These are phyloP conservation scores for Corythaeola cristata DNA, from an alignment of 2,113 vertebrate genomes.

Conservation along the genomic window DNA sequence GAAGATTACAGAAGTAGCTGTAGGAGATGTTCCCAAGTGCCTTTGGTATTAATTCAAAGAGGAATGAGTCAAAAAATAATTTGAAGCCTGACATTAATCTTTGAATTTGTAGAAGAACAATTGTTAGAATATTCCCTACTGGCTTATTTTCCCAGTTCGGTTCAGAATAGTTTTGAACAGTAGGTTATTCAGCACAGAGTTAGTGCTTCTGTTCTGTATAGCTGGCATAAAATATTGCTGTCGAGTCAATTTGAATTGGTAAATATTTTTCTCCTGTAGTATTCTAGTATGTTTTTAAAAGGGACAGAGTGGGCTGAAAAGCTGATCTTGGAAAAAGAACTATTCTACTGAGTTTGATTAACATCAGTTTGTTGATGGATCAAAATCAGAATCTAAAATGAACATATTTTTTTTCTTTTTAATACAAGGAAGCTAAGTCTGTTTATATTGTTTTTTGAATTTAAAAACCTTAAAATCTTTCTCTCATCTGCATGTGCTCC, in stretches of 20 bases:
- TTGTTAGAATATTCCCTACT: conserved; percentile 34
- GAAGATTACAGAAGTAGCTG: conserved; percentile 30
- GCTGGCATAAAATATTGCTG: conserved; percentile 14
- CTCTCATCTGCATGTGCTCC: background rate
- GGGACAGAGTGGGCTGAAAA: background rate
- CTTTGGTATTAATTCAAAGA: conserved; percentile 40
- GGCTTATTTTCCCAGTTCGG: conserved; percentile 19
- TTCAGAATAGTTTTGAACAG: background rate
- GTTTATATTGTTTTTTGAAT: background rate
- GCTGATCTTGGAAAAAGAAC: background rate
- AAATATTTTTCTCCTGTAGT: conserved; percentile 10
- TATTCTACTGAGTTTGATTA: background rate
- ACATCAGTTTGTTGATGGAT: background rate
- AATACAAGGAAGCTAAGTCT: background rate
- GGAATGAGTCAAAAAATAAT: conserved; percentile 42
- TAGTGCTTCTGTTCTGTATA: background rate
- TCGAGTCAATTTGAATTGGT: background rate
- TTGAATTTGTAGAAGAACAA: conserved; percentile 20
- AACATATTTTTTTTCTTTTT: background rate
- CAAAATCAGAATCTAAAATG: background rate
- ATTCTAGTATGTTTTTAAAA: background rate
- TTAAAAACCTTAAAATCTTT: background rate
- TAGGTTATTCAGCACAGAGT: background rate
- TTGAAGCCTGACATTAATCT: conserved; percentile 36
- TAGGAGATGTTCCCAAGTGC: conserved; percentile 26